These are phyloP conservation scores for Esox masquinongy DNA, from an alignment of 2,797 vertebrate genomes.

Conservation along the genomic window DNA sequence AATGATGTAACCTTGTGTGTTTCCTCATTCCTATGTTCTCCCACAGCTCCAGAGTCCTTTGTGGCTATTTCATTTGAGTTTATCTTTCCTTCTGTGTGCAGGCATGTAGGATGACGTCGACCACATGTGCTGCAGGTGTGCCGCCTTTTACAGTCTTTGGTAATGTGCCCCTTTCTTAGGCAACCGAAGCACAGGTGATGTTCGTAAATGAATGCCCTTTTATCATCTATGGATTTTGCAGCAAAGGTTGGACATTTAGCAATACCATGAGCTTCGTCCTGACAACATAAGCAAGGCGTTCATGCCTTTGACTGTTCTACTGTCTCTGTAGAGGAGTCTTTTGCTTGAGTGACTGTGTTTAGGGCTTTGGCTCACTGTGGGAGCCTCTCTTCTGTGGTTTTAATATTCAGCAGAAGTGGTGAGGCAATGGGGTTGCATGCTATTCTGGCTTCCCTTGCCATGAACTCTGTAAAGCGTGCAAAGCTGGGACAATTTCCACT, in stretches of 20 bases:
- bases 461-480: too few species aligned
- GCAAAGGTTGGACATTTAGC: conserved; percentile 37
- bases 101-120: conserved; percentile 29
- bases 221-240: conserved; percentile 17
- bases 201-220: conserved; percentile 29
- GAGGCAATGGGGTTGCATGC: too few species aligned
- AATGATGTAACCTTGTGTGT: conserved; percentile 10
- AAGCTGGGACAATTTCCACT: too few species aligned
- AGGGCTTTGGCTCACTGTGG: too few species aligned
- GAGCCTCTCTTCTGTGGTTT: too few species aligned
- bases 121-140: conserved; percentile 30
- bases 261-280: conserved; percentile 30
- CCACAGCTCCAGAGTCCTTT: not conserved
- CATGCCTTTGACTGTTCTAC: not conserved
- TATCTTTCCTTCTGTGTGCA: conserved; percentile 27
- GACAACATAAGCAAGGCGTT: conserved; percentile 31
- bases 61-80: too few species aligned
- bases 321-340: not conserved
- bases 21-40: too few species aligned
- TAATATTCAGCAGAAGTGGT: too few species aligned
- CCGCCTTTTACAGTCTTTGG: conserved; percentile 43
- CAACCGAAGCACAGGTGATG: conserved; percentile 36
- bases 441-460: too few species aligned
- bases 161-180: conserved; percentile 35
- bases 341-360: too few species aligned